A percentile compares a stretch with the other conserved stretches of the same genome.
These are phyloP conservation scores for Phodopus roborovskii DNA, from an alignment of 2,113 vertebrate species.

Conservation along the genomic window DNA sequence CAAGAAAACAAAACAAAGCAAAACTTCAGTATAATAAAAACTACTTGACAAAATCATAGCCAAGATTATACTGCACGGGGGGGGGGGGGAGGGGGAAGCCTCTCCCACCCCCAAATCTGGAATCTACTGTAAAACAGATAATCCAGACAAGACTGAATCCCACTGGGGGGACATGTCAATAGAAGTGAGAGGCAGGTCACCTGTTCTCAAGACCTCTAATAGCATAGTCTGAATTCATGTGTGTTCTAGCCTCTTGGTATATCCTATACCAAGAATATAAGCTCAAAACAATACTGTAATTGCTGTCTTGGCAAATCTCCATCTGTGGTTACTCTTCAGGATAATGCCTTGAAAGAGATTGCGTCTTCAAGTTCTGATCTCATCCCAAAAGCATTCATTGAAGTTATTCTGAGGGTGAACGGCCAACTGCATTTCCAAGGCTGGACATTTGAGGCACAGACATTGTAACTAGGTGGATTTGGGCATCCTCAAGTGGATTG, in stretches of 20 bases:
- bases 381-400: conserved; percentile 31
- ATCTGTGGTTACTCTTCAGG: background rate
- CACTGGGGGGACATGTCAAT: background rate
- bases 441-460: background rate
- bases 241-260: conserved; percentile 3
- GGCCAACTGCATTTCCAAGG: background rate
- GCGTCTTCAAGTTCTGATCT: background rate
- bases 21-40: background rate
- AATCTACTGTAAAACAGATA: background rate
- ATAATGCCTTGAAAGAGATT: background rate
- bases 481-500: background rate
- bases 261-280: conserved; percentile 47
- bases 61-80: background rate
- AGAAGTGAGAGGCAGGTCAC: background rate
- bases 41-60: background rate
- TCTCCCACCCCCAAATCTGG: background rate
- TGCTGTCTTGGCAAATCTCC: conserved; percentile 27
- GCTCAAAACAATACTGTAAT: conserved; percentile 42
- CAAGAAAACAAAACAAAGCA: background rate
- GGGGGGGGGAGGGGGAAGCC: background rate
- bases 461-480: conserved; percentile 9
- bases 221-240: background rate
- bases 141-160: background rate
- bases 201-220: background rate
- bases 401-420: conserved; percentile 33